phyloP scores from a whole-genome alignment of 2,888 invertebrate species.

The Netelia virgata region DNA sequence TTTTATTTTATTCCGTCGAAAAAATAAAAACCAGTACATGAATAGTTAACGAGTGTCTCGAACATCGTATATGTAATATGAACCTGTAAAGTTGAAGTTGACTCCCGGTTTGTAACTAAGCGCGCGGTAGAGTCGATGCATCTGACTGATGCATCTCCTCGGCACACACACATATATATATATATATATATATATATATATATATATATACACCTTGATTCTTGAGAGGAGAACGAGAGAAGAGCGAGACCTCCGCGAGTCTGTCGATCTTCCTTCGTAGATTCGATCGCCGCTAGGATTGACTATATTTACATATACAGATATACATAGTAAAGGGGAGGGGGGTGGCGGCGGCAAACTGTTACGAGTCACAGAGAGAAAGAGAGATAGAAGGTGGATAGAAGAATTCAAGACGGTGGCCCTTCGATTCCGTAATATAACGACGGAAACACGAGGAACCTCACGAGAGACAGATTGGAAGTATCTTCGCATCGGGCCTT shows the following conservation, averaged over 20 bases:
- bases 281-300: conserved; percentile 53
- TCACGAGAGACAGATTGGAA: conserved; percentile 63
- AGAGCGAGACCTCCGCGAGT: conserved; percentile 19
- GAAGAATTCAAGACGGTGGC: conserved; percentile 15
- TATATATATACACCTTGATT: too few species aligned
- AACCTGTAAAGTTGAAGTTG: conserved; percentile 20
- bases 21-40: too few species aligned
- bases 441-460: conserved; percentile 58
- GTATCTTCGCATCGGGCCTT: conserved; percentile 34
- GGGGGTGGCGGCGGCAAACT: conserved; percentile 33
- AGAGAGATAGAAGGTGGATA: neutral
- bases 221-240: neutral
- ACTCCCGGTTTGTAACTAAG: conserved; percentile 22
- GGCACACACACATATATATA: neutral
- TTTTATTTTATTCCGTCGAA: too few species aligned
- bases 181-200: too few species aligned
- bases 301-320: conserved; percentile 19
- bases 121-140: conserved; percentile 36
- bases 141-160: conserved; percentile 46
- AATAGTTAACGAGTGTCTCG: too few species aligned
- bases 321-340: conserved; percentile 10
- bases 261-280: conserved; percentile 62
- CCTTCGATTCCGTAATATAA: conserved; percentile 64
- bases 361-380: conserved; percentile 43
- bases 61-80: too few species aligned